Percentiles rank a stretch among this genome's conserved stretches.
phyloP scores from a whole-genome alignment of 2,888 invertebrate species.

The Zele albiditarsus region DNA sequence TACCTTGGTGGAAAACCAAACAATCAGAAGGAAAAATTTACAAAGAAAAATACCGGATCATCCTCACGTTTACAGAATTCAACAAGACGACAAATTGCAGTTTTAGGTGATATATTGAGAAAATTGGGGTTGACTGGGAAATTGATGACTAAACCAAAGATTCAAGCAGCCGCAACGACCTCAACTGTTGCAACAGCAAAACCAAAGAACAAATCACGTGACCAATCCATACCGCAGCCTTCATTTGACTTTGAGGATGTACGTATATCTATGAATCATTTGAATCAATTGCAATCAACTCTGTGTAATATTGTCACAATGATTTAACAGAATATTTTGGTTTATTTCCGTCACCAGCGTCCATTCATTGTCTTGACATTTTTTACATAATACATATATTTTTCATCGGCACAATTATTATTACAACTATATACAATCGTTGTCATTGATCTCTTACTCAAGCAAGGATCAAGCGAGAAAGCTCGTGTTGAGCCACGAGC shows the following conservation, averaged over 20 bases:
- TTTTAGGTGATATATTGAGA: conserved; percentile 54
- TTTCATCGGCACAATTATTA: neutral
- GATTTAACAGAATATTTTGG: neutral
- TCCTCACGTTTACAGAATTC: conserved; percentile 24
- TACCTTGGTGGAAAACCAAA: conserved; percentile 54
- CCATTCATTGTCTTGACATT: neutral
- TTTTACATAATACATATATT: neutral
- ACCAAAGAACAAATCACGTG: conserved; percentile 3
- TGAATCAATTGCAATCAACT: neutral
- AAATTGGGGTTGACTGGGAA: conserved; percentile 50
- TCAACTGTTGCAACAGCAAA: conserved; percentile 41
- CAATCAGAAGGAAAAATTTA: neutral
- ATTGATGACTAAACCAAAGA: conserved; percentile 21
- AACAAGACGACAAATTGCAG: conserved; percentile 47
- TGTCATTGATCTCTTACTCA: conserved; percentile 53
- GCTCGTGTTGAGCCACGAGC: conserved; percentile 35
- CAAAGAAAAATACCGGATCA: neutral
- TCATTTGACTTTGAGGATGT: conserved; percentile 47
- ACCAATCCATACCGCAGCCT: conserved; percentile 34
- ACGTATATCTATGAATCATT: conserved; percentile 23
- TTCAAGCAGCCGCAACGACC: conserved; percentile 39
- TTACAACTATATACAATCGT: neutral
- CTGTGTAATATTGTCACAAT: neutral
- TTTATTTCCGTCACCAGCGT: neutral
- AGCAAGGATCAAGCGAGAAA: conserved; percentile 50